These are phyloP conservation scores for Darevskia mixta DNA, from an alignment of 2,797 vertebrate genomes.

Conservation along the genomic window DNA sequence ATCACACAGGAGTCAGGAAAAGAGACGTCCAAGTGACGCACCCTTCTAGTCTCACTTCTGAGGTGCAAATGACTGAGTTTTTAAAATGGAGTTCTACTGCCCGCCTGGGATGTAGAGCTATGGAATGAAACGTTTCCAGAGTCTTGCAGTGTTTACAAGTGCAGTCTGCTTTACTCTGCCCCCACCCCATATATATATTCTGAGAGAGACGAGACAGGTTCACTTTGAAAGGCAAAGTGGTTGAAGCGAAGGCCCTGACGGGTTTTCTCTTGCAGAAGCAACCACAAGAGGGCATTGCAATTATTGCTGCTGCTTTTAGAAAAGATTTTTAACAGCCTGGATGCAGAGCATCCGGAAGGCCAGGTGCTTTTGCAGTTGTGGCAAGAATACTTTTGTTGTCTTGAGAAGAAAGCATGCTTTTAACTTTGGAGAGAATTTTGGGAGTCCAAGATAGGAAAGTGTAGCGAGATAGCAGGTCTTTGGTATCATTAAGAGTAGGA, in stretches of 20 bases:
- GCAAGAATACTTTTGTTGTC: background rate
- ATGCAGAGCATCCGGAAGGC: accelerated
- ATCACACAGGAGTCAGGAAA: background rate
- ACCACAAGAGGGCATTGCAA: background rate
- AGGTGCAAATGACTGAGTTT: background rate
- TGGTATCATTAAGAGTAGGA: background rate
- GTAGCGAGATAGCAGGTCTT: background rate
- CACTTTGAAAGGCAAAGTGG: accelerated
- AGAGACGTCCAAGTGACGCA: accelerated
- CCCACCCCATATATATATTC: no score
- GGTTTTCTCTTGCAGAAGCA: background rate
- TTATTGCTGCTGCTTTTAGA: background rate
- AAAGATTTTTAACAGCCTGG: background rate
- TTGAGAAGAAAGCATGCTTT: background rate
- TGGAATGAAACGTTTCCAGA: background rate
- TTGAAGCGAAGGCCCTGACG: background rate
- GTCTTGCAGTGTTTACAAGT: accelerated
- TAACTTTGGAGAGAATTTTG: background rate
- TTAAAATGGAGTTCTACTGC: background rate
- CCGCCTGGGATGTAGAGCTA: background rate
- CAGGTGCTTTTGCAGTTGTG: background rate
- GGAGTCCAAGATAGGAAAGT: accelerated
- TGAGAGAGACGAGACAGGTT: background rate
- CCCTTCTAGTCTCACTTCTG: background rate
- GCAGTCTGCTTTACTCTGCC: background rate